Conservation (phyloP, 2,888 invertebrate species). For the Amblyjoppa proteus region DNA sequence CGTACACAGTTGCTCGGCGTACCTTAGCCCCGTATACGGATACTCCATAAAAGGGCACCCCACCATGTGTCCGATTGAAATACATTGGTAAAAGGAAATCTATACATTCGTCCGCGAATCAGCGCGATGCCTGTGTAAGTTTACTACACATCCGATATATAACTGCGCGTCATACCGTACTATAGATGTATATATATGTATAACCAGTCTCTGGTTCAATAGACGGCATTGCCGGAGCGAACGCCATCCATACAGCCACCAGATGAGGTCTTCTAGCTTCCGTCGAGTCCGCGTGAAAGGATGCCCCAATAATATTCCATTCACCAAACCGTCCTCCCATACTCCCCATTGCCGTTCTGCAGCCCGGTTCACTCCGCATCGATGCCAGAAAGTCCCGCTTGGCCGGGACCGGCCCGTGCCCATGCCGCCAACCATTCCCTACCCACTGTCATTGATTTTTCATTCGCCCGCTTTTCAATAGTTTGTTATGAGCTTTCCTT, state of each 20-base stretch:
- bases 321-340: constrained; percentile 80
- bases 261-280: constrained; percentile 85
- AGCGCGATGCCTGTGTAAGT: constrained; percentile 22
- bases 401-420: constrained; percentile 77
- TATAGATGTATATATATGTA: constrained; percentile 73
- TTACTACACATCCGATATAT: constrained; percentile 35
- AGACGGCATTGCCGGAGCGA: constrained; percentile 83
- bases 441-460: constrained; percentile 82
- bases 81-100: constrained; percentile 58
- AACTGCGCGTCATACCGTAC: constrained; percentile 29
- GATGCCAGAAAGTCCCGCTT: constrained; percentile 49
- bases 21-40: constrained; percentile 6
- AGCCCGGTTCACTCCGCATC: constrained; percentile 56
- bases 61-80: constrained; percentile 52
- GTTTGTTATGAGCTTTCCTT: constrained; percentile 85
- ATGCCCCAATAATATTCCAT: constrained; percentile 85
- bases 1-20: constrained; percentile 37
- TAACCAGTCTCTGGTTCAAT: constrained; percentile 81
- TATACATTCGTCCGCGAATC: constrained; percentile 42
- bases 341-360: constrained; percentile 65
- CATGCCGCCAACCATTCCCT: constrained; percentile 57
- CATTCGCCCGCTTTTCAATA: constrained; percentile 84
- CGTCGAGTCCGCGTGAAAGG: constrained; percentile 85
- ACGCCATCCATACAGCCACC: constrained; percentile 83
- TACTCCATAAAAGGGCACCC: constrained; percentile 10